Conservation (phyloP, 2,797 vertebrate genomes). For the Dipus sagitta region DNA sequence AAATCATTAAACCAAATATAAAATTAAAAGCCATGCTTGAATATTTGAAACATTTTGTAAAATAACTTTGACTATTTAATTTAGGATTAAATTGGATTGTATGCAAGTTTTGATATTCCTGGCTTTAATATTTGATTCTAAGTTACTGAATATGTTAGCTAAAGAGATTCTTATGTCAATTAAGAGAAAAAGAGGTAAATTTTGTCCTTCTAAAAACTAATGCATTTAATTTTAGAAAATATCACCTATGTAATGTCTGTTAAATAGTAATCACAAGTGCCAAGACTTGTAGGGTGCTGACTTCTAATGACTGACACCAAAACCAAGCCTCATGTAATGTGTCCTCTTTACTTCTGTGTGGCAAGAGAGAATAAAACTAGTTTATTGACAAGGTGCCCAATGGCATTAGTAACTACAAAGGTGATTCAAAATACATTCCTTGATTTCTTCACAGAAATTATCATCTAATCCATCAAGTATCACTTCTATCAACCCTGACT, state of each 20-base stretch:
- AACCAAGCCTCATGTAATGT: background rate
- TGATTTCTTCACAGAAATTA: background rate
- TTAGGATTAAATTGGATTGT: background rate
- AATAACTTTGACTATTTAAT: background rate
- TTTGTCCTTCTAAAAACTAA: background rate
- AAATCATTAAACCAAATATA: background rate
- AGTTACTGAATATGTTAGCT: too few species aligned
- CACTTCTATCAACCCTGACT: background rate
- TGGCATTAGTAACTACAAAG: background rate
- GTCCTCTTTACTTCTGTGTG: background rate
- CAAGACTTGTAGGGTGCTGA: background rate
- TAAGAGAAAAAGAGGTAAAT: background rate
- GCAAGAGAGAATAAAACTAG: background rate
- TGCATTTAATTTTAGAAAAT: background rate
- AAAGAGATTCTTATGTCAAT: background rate
- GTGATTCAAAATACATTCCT: background rate
- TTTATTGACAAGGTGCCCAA: background rate
- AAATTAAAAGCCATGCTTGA: background rate
- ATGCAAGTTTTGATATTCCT: background rate
- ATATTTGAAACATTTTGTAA: background rate
- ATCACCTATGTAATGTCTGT: background rate
- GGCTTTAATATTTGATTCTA: background rate
- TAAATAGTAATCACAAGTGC: background rate
- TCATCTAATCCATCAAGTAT: background rate
- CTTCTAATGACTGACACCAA: background rate